Evolutionary conservation across 2,113 vertebrate species (phyloP).

Genomic region (Clarias magur): DNA sequence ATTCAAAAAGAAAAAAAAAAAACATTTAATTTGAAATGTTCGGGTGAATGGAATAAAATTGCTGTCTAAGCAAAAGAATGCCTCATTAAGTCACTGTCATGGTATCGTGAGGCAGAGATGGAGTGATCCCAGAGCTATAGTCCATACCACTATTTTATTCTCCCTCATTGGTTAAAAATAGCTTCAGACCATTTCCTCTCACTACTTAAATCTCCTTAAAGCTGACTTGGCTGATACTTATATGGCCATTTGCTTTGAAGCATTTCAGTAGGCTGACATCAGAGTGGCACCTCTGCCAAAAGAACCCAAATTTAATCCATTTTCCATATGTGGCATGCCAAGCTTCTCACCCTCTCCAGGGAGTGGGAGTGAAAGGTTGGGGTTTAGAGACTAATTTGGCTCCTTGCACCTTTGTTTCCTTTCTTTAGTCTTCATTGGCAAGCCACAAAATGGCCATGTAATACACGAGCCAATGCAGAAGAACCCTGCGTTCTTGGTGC

Average conservation of each 20-base stretch:
- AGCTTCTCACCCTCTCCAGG: slow-evolving; percentile 33
- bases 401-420: slow-evolving; percentile 20
- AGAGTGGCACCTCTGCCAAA: slow-evolving; percentile 49
- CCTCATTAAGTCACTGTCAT: slow-evolving; percentile 49
- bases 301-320: slow-evolving; percentile 50
- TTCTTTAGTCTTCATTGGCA: not conserved
- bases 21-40: slow-evolving; percentile 21
- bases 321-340: slow-evolving; percentile 42
- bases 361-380: slow-evolving; percentile 19
- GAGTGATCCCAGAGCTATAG: slow-evolving; percentile 25
- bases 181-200: slow-evolving; percentile 48
- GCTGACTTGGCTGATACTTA: slow-evolving; percentile 47
- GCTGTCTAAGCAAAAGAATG: slow-evolving; percentile 47
- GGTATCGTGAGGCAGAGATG: slow-evolving; percentile 41
- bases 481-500: slow-evolving; percentile 39
- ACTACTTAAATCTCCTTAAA: slow-evolving; percentile 58
- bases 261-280: slow-evolving; percentile 47
- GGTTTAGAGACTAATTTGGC: slow-evolving; percentile 44
- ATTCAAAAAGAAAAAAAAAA: slow-evolving; percentile 19
- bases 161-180: slow-evolving; percentile 52
- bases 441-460: slow-evolving; percentile 19
- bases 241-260: slow-evolving; percentile 45
- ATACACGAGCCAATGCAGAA: not conserved
- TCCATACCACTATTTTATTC: slow-evolving; percentile 37
- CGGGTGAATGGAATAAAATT: slow-evolving; percentile 23